Evolutionary conservation across 2,113 vertebrate genomes (phyloP).

Genomic region (Dascyllus trimaculatus): DNA sequence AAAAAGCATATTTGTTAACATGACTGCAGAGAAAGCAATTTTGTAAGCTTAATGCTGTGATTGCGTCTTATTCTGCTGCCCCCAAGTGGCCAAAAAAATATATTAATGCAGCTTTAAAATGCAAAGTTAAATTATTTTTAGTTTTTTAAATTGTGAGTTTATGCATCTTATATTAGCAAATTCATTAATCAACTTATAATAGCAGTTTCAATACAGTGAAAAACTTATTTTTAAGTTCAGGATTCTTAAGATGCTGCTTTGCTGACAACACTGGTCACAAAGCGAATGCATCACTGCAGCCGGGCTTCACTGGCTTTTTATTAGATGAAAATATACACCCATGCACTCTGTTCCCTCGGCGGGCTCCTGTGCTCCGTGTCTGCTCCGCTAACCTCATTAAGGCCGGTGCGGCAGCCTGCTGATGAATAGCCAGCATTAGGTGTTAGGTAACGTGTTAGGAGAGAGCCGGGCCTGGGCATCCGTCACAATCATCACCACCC

Average conservation of each 20-base stretch:
- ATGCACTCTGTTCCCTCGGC: conserved; percentile 35
- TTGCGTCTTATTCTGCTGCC: background rate
- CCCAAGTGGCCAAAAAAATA: background rate
- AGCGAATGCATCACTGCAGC: conserved; percentile 6
- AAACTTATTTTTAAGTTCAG: background rate
- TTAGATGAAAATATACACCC: conserved; percentile 37
- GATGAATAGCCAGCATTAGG: conserved; percentile 69
- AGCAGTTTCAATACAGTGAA: background rate
- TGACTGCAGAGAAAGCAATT: no score
- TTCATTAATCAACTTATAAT: no score
- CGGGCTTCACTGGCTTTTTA: conserved; percentile 18
- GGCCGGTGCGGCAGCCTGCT: conserved; percentile 20
- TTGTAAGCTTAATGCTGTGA: background rate
- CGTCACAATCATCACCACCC: conserved; percentile 49
- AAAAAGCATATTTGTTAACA: no score
- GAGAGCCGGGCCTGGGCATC: conserved; percentile 46
- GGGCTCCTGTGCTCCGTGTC: conserved; percentile 18
- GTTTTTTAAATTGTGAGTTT: no score
- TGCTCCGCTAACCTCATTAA: conserved; percentile 50
- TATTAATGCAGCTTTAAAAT: background rate
- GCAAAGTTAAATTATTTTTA: background rate
- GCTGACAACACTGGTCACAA: background rate
- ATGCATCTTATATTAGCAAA: no score
- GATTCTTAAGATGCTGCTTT: background rate
- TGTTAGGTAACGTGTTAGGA: conserved; percentile 49